A percentile compares a stretch with the other conserved stretches of the same genome.
Evolutionary conservation across 2,888 invertebrate genomes (phyloP).

Genomic region (Heliconius sara): DNA sequence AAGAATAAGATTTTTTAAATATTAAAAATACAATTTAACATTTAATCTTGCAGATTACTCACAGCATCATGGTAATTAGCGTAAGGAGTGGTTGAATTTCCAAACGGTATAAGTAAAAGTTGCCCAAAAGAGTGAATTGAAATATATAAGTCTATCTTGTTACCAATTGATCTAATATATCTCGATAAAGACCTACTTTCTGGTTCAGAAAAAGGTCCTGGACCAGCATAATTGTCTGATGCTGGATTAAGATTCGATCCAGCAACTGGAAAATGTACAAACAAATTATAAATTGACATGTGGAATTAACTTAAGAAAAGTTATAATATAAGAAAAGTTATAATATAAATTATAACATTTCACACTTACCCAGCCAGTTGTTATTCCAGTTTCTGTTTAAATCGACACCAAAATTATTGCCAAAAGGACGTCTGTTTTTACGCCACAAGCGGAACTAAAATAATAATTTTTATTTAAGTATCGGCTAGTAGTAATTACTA

Average conservation of each 20-base stretch:
- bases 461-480: background rate
- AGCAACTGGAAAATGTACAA: constrained; percentile 58
- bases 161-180: constrained; percentile 78
- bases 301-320: background rate
- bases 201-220: constrained; percentile 87
- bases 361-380: constrained; percentile 84
- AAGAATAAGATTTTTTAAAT: background rate
- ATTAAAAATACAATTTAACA: too few species aligned
- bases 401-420: constrained; percentile 86
- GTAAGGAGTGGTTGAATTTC: constrained; percentile 83
- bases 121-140: constrained; percentile 91
- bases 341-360: background rate
- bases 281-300: background rate
- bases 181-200: constrained; percentile 83
- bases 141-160: constrained; percentile 85
- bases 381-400: constrained; percentile 91
- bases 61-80: constrained; percentile 85
- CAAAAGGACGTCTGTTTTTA: constrained; percentile 84
- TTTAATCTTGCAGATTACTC: constrained; percentile 51
- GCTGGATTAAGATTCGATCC: constrained; percentile 85
- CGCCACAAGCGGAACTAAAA: constrained; percentile 87
- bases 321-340: background rate
- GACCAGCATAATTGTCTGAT: constrained; percentile 86
- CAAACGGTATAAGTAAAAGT: constrained; percentile 87
- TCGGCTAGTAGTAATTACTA: too few species aligned